Evolutionary conservation across 2,888 invertebrate genomes (phyloP), one percentile per base, ranked within the genome.

Genomic region (Lepidonotus clava): DNA sequence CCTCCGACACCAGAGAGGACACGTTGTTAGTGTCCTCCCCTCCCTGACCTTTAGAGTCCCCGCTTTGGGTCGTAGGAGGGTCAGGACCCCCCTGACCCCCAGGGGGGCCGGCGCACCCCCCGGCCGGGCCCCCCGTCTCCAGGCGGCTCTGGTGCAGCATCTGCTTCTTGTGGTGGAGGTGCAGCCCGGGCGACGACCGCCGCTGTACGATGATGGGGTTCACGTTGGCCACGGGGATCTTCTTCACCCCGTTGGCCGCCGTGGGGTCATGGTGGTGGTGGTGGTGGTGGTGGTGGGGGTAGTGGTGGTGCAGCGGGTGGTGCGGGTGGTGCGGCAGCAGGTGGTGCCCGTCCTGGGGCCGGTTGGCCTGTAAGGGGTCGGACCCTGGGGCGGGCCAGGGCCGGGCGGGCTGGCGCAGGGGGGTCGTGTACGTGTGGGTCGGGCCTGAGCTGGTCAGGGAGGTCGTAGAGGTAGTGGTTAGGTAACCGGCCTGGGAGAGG

Each of bases 131-230:
- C 34, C 24, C 36, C 38, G 11, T 76, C 11, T 85, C 85, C 46
- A 85, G 32, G 32, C 85, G 36, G 53, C 76, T 85, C 51, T 85
- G 85, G 46, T 85, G 67, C 21, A 85, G 34, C 85, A 85, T 85
- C 51, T 71, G 71, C 71, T 85, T 85, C 71, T 85, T 85, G 32
- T 66, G 85, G 28, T 85, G 85, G 51, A 85, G 36, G n/a, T n/a
- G n/a, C 11, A 71, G 34, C n/a, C 46, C 41, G 32, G 71, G 51
- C 6, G 53, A 51, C 6, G 32, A 28, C 11, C 46, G 80, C 24
- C 32, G 83, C 14, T 80, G 41, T 11, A 80, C 41, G 5, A 85
- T 34, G 14, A 85, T 71, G 28, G 85, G 85, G 34, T 85, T 85
- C n/a, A 85, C 85, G 46, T 85, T 85, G 24, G 85, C 85, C 40